A percentile compares a stretch with the other conserved stretches of the same genome.
Evolutionary conservation across 1,140 invertebrate species (phyloP).

Genomic region (Drosophila triauraria): DNA sequence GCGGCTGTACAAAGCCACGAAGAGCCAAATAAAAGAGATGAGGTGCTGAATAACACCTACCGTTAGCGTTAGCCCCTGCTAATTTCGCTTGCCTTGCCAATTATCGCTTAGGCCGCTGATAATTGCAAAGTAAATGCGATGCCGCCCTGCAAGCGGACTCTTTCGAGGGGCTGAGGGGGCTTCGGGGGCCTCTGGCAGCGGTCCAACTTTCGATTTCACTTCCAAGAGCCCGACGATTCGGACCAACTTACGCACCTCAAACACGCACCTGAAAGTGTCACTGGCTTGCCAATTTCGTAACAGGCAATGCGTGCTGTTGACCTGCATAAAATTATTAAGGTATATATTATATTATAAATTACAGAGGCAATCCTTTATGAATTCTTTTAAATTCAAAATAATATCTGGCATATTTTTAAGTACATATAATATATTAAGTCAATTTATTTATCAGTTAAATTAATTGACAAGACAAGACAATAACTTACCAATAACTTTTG

Average conservation of each 20-base stretch:
- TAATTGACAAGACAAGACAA: not conserved
- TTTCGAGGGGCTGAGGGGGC: not conserved
- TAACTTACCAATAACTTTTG: too few relatives aligned
- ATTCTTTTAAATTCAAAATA: not conserved
- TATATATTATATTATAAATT: not conserved
- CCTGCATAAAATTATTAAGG: not conserved
- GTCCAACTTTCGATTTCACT: constrained; percentile 72
- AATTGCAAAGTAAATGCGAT: constrained; percentile 55
- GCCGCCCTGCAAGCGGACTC: constrained; percentile 14
- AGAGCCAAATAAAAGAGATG: constrained; percentile 31
- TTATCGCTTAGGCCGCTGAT: constrained; percentile 51
- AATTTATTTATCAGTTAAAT: not conserved
- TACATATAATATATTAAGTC: not conserved
- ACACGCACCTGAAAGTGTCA: constrained; percentile 28
- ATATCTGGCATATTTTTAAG: accelerated
- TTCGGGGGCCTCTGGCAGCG: not conserved
- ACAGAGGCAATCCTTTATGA: too few relatives aligned
- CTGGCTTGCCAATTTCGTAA: constrained; percentile 25
- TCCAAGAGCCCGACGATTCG: constrained; percentile 19
- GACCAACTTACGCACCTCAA: constrained; percentile 27
- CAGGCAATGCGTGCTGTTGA: constrained; percentile 6
- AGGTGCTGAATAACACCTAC: constrained; percentile 40
- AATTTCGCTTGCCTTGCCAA: constrained; percentile 44
- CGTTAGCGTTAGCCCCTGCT: constrained; percentile 39
- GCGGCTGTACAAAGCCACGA: constrained; percentile 13